Base-by-base conservation (phyloP, 2,797 vertebrate genomes). In the Labroides dimidiatus region DNA sequence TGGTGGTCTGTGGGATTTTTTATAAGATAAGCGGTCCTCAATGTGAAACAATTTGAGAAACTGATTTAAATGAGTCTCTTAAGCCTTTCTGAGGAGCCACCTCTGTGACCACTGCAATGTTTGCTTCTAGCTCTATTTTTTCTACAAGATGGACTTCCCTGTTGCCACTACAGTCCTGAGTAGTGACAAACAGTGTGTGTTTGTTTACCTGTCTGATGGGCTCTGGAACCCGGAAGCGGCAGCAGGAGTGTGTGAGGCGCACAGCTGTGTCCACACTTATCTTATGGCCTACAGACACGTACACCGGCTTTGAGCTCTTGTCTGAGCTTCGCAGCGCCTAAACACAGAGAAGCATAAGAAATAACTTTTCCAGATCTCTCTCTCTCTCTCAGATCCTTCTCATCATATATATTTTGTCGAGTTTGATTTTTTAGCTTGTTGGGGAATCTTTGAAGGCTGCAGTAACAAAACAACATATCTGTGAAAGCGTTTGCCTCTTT, bases 181-280 rank as follows among this genome's bases (percentile, higher is more conserved):
- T 60, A 9, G 10, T 37, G 12, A 3, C 8, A 19, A 41, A 1
- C 44, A 67, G 30, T 33, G 30, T 33, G 30, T 33, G 54, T 49
- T 39, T 51, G 49, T 30, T 7, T 88, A 97, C 97, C 96, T 98
- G 97, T 64, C 96, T 94, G 91, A 96, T 96, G 23, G 97, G 97
- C 90, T 99, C 97, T 0, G 97, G 97, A 59, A 96, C 66, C 8
- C 97, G 93, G 92, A 93, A 96, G 7, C 83, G 91, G 90, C 96
- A 97, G 94, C 97, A 98, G 81, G 86, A 64, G n/a, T 75, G 88
- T 57, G 96, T 96, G 13, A 99, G 94, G 5, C 78, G 91, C 61
- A 96, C 93, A 0, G 97, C 96, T 0, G 95, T 90, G 81, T 90
- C 93, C 88, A 99, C 91, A 50, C 94, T 94, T 76, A 96, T 94